Evolutionary conservation across 1,140 invertebrate genomes (phyloP), one percentile per base, ranked within the genome.

Genomic region (Goniozus legneri): DNA sequence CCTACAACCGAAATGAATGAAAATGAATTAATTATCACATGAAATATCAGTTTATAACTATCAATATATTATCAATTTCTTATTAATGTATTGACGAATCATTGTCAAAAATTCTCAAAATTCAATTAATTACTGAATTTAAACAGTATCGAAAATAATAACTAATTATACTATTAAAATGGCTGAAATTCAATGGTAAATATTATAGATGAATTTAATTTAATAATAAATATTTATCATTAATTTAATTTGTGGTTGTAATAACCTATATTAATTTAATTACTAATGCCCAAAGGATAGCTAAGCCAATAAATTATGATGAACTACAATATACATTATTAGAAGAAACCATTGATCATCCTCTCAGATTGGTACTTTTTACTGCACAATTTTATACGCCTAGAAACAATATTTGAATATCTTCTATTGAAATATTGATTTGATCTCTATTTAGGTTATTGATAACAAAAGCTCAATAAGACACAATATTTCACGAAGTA

Each of bases 361-460:
- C 68, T n/a, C 57, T 85, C 8, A 84, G 82, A 68, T 75, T 76
- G 39, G 65, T 80, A 8, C 74, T 67, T 19, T 48, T 71, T 16
- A 67, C 59, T 21, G 78, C 78, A 71, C 68, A 31, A 46, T 43
- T 40, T 34, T 16, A 8, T 30, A 42, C 38, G n/a, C 3, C 18
- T 37, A 35, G 19, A 37, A 37, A 43, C 42, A 43, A 16, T 24
- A 32, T 30, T 14, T 44, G 30, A 19, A 37, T 20, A 21, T 24
- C 20, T 16, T 16, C n/a, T 2, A 36, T 30, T 38, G 34, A 3
- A 27, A 24, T 27, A 14, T 30, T 48, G n/a, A 27, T 8, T 32
- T 12, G 35, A 19, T 45, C 33, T 44, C 14, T n/a, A 30, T 18
- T 48, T 13, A 35, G 1, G 47, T 44, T 33, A 8, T 41, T n/a